These are phyloP conservation scores for Brachyptera risi DNA, from an alignment of 2,888 invertebrate species.

Conservation along the genomic window DNA sequence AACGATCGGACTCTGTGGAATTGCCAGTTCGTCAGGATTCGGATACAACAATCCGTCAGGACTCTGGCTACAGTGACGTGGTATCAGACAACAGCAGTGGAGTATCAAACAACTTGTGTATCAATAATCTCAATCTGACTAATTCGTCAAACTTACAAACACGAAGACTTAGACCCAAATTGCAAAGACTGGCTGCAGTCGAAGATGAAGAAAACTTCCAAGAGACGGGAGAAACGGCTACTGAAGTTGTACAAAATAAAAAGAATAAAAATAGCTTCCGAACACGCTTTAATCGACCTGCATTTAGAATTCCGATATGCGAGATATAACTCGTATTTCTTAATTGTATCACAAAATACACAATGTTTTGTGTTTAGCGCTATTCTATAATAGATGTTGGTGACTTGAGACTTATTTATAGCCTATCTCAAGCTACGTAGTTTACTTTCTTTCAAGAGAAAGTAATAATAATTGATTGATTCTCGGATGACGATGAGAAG, in stretches of 20 bases:
- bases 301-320: conserved; percentile 31
- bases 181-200: conserved; percentile 38
- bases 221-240: not conserved
- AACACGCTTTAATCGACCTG: conserved; percentile 29
- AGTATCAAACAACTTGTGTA: conserved; percentile 3
- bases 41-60: conserved; percentile 35
- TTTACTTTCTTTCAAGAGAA: no score
- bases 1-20: conserved; percentile 3
- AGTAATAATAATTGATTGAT: not conserved
- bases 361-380: no score
- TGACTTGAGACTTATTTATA: no score
- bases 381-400: no score
- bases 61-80: conserved; percentile 38
- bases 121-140: not conserved
- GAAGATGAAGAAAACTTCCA: conserved; percentile 34
- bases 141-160: conserved; percentile 11
- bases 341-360: no score
- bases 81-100: conserved; percentile 37
- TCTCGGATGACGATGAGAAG: not conserved
- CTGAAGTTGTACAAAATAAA: conserved; percentile 16
- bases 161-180: conserved; percentile 33
- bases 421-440: no score
- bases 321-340: conserved; percentile 28
- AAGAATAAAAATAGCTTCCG: conserved; percentile 23
- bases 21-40: conserved; percentile 22